Evolutionary conservation across 1,140 invertebrate genomes (phyloP), one percentile per base, ranked within the genome.

Genomic region (Drosophila sturtevanti): DNA sequence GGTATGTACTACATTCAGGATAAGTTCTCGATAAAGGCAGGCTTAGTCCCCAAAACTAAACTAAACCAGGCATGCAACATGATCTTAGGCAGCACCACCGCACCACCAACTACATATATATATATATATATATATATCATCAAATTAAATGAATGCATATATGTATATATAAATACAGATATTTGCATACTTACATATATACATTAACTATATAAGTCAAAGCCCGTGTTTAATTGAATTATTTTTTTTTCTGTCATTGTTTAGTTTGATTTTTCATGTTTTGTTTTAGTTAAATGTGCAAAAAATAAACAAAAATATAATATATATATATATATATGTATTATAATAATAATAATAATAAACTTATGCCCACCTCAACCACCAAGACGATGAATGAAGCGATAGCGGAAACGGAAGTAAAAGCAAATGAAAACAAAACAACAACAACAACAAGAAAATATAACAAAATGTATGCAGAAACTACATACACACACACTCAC

Each of bases 311-410:
- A 48, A 21, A 48, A n/a, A n/a, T n/a, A n/a, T n/a, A n/a, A n/a
- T n/a, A n/a, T n/a, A n/a, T n/a, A n/a, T n/a, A n/a, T n/a, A n/a
- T n/a, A n/a, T n/a, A n/a, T n/a, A n/a, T n/a, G n/a, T n/a, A n/a
- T 48, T 48, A 44, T 48, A 48, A 48, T 21, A 21, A 21, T 21
- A 48, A 48, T 21, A 48, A 69, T 56, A 59, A 78, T 63, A 77
- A 77, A 89, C 84, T 89, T 77, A 89, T 84, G 77, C 84, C 84
- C 84, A 89, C 84, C 84, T 89, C 84, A 89, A 80, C 84, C 84
- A 89, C 85, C 84, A 89, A 84, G 72, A 84, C 79, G 68, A 84
- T 77, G 68, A 70, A 31, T 38, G 52, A 51, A 56, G 66, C 65
- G 51, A 63, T 35, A 59, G 31, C 63, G 38, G 44, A 52, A 66